Evolutionary conservation across 1,140 invertebrate genomes (phyloP).

Genomic region (Amyelois transitella): DNA sequence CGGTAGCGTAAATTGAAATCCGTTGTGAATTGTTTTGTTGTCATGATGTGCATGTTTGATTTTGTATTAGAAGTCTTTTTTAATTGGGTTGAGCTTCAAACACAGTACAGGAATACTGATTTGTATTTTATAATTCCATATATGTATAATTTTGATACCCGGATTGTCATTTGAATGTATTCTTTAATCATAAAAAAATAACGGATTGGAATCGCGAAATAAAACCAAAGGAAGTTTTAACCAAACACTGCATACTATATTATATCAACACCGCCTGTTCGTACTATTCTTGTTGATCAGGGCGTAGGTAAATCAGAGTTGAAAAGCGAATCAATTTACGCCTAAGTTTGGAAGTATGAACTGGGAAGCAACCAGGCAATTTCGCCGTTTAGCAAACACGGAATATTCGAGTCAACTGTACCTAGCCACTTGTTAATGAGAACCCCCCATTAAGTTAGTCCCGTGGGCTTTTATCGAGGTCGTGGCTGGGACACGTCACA

Average conservation of each 20-base stretch:
- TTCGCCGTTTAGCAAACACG: background rate
- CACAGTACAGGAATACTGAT: too few species aligned
- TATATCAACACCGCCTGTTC: background rate
- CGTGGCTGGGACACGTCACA: conserved; percentile 23
- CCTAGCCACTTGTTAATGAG: conserved; percentile 19
- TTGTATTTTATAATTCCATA: too few species aligned
- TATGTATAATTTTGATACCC: too few species aligned
- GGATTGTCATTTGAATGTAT: too few species aligned
- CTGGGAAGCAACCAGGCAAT: background rate
- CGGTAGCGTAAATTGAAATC: background rate
- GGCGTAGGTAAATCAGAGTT: background rate
- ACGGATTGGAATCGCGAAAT: too few species aligned
- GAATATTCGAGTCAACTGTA: background rate
- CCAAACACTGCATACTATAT: too few species aligned
- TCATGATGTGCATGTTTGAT: background rate
- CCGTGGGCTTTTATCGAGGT: conserved; percentile 10
- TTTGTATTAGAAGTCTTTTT: too few species aligned
- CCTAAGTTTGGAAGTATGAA: background rate
- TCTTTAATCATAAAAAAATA: too few species aligned
- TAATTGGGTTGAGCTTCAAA: too few species aligned
- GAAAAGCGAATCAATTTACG: background rate
- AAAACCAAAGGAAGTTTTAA: too few species aligned
- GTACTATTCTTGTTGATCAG: background rate
- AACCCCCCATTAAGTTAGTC: conserved; percentile 6
- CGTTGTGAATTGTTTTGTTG: background rate